Conservation (phyloP, 2,113 vertebrate species). For the Rhinopomastus cyanomelas region DNA sequence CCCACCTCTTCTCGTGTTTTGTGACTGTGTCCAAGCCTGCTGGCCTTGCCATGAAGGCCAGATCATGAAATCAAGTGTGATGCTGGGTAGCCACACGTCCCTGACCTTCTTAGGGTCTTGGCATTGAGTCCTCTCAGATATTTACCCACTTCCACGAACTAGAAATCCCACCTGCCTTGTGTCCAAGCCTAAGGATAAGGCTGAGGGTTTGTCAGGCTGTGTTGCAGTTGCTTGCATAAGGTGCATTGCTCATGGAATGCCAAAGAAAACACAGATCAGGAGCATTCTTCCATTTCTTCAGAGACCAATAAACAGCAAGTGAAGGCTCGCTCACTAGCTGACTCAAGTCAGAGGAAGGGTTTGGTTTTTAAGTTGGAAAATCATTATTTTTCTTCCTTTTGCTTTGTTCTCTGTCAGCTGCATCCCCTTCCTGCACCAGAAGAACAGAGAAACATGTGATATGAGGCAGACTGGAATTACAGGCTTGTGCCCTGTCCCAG, state of each 20-base stretch:
- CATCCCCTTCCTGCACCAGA: neutral
- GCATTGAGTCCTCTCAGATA: neutral
- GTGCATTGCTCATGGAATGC: neutral
- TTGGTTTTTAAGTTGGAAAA: neutral
- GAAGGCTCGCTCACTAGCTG: neutral
- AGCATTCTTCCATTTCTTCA: neutral
- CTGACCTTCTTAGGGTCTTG: neutral
- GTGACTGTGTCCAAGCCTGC: neutral
- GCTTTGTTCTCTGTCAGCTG: neutral
- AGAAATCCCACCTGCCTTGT: neutral
- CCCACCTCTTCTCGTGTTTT: neutral
- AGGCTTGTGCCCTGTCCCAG: neutral
- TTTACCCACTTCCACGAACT: neutral
- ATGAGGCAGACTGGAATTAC: neutral
- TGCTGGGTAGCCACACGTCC: neutral
- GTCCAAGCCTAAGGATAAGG: neutral
- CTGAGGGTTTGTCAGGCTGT: neutral
- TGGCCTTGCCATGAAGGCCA: neutral
- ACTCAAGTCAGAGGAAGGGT: neutral
- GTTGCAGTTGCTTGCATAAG: neutral
- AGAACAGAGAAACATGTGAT: neutral
- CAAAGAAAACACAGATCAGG: neutral
- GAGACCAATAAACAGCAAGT: neutral
- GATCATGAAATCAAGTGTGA: neutral
- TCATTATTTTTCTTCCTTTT: neutral